A percentile compares a stretch with the other conserved stretches of the same genome.
phyloP scores from a whole-genome alignment of 2,113 vertebrate species.

The Jaculus jaculus region DNA sequence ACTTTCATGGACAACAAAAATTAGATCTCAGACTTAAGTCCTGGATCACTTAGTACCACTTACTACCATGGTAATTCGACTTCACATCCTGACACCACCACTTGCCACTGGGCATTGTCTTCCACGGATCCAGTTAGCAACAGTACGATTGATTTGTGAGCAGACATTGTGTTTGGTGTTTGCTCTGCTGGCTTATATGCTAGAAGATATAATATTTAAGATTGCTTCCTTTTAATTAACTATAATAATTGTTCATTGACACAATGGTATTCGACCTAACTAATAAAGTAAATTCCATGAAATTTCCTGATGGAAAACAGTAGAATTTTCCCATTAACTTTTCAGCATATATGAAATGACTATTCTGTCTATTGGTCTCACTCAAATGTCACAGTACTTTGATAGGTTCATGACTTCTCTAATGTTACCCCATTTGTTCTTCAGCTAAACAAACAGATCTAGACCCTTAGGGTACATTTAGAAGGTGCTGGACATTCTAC shows the following conservation, averaged over 20 bases:
- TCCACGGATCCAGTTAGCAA: background rate
- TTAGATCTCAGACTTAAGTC: background rate
- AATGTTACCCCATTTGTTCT: background rate
- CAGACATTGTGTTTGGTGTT: background rate
- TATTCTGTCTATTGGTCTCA: background rate
- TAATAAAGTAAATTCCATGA: background rate
- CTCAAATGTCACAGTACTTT: slow-evolving; percentile 27
- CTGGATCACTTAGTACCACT: background rate
- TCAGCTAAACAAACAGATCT: slow-evolving; percentile 37
- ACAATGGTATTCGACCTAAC: background rate
- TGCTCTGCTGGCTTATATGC: background rate
- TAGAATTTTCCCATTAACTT: background rate
- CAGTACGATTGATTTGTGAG: background rate
- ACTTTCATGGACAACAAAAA: background rate
- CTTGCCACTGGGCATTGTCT: too few species aligned
- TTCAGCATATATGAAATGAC: background rate
- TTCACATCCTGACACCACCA: background rate
- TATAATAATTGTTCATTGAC: background rate
- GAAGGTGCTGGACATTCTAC: background rate
- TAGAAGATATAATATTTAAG: background rate
- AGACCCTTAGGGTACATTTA: background rate
- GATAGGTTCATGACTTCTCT: slow-evolving; percentile 13
- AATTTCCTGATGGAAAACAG: background rate
- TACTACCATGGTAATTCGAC: background rate
- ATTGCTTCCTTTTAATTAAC: background rate